Evolutionary conservation across 2,113 vertebrate species (phyloP).

Genomic region (Danionella cerebrum): DNA sequence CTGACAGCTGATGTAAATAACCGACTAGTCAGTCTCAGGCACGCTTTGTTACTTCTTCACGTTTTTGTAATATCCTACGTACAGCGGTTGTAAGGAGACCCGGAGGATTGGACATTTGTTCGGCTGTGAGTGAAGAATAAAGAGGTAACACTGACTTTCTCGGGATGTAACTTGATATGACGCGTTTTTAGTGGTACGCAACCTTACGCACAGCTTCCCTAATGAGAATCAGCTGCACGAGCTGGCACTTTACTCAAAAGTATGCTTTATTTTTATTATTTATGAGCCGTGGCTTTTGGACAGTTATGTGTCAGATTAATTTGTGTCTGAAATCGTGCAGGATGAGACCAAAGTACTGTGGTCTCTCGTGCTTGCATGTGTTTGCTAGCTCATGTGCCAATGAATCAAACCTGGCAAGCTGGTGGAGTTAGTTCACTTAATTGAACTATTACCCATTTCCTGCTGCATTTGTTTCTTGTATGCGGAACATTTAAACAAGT

Average conservation of each 20-base stretch:
- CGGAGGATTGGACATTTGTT: not conserved
- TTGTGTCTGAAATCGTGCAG: not conserved
- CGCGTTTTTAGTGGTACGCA: not conserved
- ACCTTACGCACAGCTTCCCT: not conserved
- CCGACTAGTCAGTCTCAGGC: not conserved
- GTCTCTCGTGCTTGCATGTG: not conserved
- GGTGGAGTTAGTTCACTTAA: not conserved
- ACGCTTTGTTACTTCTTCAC: not conserved
- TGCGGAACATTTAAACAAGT: no score
- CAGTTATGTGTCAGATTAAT: not conserved
- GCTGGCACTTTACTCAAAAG: not conserved
- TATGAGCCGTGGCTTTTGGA: not conserved
- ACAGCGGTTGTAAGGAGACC: no score
- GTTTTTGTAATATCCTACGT: no score
- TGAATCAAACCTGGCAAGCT: not conserved
- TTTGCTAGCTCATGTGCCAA: not conserved
- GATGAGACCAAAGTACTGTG: not conserved
- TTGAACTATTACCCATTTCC: not conserved
- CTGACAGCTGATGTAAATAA: not conserved
- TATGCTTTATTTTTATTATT: not conserved
- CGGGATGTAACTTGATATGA: not conserved
- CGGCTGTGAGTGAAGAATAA: not conserved
- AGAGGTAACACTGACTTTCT: constrained; percentile 23
- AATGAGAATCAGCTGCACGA: not conserved
- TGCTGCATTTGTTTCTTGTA: not conserved